phyloP scores from a whole-genome alignment of 2,113 vertebrate genomes.

The Vulpes lagopus region DNA sequence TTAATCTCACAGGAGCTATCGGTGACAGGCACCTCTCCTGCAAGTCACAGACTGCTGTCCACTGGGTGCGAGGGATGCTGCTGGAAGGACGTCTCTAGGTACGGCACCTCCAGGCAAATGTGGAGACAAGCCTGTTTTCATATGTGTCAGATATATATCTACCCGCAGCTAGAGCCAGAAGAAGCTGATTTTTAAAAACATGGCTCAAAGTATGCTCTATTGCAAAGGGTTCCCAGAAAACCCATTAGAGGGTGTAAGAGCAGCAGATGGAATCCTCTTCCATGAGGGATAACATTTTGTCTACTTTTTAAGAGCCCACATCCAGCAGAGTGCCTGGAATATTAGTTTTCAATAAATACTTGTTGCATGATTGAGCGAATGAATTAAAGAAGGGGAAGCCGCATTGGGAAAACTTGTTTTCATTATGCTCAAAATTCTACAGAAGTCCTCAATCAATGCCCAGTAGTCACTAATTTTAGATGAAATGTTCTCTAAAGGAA shows the following conservation, averaged over 20 bases:
- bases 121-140: background rate
- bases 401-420: background rate
- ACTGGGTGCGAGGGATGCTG: background rate
- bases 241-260: background rate
- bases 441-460: background rate
- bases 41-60: background rate
- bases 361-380: background rate
- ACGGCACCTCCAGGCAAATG: background rate
- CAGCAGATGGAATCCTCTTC: background rate
- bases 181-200: background rate
- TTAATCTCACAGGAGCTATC: background rate
- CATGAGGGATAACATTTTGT: background rate
- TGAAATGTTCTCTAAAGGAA: slow-evolving; percentile 23
- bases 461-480: background rate
- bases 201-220: background rate
- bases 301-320: background rate
- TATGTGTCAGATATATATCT: background rate
- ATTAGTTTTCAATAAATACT: slow-evolving; percentile 11
- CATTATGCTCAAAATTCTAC: background rate
- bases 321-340: background rate
- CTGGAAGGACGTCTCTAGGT: background rate
- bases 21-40: background rate
- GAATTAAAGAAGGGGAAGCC: background rate
- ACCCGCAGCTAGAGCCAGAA: background rate
- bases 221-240: background rate